Conservation (phyloP, 2,113 vertebrate genomes). For the Hucho hucho region DNA sequence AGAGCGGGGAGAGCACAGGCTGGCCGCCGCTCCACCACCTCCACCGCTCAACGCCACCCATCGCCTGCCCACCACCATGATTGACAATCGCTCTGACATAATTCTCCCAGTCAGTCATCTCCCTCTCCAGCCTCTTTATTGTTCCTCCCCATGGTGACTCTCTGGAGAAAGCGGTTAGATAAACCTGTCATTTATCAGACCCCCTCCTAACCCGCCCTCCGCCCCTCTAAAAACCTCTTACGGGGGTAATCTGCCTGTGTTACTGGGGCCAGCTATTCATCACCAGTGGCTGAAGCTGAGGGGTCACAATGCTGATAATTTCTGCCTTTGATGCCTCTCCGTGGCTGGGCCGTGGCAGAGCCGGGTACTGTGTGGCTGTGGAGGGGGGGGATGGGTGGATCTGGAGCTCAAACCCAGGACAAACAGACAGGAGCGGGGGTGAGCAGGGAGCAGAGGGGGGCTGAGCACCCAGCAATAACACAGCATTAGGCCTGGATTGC, state of each 20-base stretch:
- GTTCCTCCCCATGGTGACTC: constrained; percentile 80
- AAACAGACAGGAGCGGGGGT: constrained; percentile 25
- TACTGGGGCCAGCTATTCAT: constrained; percentile 78
- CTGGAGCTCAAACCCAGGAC: constrained; percentile 40
- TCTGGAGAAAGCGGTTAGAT: constrained; percentile 84
- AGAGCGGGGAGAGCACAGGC: constrained; percentile 22
- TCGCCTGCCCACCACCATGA: constrained; percentile 70
- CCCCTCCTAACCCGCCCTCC: constrained; percentile 13
- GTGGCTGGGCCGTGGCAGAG: constrained; percentile 33
- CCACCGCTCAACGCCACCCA: constrained; percentile 55
- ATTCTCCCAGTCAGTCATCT: constrained; percentile 84
- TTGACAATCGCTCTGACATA: constrained; percentile 93
- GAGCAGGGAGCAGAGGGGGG: background rate
- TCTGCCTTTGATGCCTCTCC: constrained; percentile 65
- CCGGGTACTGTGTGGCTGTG: background rate
- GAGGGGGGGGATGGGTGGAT: background rate
- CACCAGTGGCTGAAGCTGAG: constrained; percentile 72
- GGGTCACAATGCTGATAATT: constrained; percentile 81
- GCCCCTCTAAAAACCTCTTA: constrained; percentile 76
- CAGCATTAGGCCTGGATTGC: constrained; percentile 47
- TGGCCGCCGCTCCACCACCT: constrained; percentile 67
- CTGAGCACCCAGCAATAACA: constrained; percentile 47
- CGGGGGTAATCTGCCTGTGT: constrained; percentile 82
- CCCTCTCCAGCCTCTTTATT: constrained; percentile 83
- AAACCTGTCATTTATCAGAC: constrained; percentile 89